A percentile compares a stretch with the other conserved stretches of the same genome.
Evolutionary conservation across 2,888 invertebrate species (phyloP).

Genomic region (Thelaira solivaga): DNA sequence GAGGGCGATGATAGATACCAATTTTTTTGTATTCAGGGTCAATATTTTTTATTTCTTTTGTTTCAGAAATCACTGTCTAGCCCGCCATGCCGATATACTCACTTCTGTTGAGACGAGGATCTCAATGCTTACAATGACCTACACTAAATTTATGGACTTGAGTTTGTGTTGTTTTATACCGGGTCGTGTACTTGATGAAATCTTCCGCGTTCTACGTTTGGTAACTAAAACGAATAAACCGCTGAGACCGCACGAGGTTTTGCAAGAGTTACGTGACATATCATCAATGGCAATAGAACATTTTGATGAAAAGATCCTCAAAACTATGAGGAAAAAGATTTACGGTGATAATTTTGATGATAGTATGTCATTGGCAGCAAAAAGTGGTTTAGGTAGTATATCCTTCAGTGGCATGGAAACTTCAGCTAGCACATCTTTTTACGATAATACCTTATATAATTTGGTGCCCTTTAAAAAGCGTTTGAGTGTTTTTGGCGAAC

Average conservation of each 20-base stretch:
- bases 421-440: constrained; percentile 24
- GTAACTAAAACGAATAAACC: constrained; percentile 83
- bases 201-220: constrained; percentile 84
- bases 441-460: constrained; percentile 53
- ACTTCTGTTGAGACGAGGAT: constrained; percentile 93
- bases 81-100: constrained; percentile 92
- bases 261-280: constrained; percentile 93
- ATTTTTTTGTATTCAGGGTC: not conserved
- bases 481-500: too few species aligned
- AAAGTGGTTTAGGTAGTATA: constrained; percentile 68
- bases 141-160: constrained; percentile 88
- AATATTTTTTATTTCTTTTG: too few species aligned
- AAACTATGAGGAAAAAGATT: constrained; percentile 66
- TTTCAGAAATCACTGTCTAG: constrained; percentile 85
- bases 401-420: constrained; percentile 68
- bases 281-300: constrained; percentile 95
- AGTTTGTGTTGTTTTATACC: constrained; percentile 94
- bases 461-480: constrained; percentile 51
- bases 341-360: constrained; percentile 60
- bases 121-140: constrained; percentile 95
- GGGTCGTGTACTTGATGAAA: constrained; percentile 94
- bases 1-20: not conserved
- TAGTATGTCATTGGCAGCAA: constrained; percentile 47
- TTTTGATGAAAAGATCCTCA: constrained; percentile 90
- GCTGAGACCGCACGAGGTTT: constrained; percentile 87